A percentile compares a stretch with the other conserved stretches of the same genome.
phyloP scores from a whole-genome alignment of 2,888 invertebrate species.

The Pammene aurita region DNA sequence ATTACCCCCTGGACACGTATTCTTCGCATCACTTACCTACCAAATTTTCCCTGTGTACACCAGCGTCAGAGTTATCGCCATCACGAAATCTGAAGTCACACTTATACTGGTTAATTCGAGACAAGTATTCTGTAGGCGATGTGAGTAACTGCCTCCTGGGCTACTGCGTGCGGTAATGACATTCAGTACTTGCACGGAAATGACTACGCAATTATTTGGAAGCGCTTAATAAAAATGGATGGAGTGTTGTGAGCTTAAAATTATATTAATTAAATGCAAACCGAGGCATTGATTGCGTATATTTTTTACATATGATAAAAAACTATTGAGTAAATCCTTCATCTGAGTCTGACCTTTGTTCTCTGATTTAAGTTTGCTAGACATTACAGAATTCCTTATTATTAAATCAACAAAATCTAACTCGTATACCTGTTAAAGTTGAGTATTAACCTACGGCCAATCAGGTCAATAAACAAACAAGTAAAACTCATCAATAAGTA shows the following conservation, averaged over 20 bases:
- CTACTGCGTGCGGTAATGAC: slow-evolving; percentile 47
- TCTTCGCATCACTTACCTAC: slow-evolving; percentile 4
- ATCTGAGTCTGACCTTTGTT: neutral
- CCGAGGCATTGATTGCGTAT: slow-evolving; percentile 12
- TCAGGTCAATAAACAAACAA: too few species aligned
- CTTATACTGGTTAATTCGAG: neutral
- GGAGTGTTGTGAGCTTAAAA: slow-evolving; percentile 23
- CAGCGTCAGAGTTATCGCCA: neutral
- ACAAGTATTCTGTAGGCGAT: neutral
- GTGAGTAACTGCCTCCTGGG: slow-evolving; percentile 14
- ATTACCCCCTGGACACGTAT: slow-evolving; percentile 14
- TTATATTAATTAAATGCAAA: slow-evolving; percentile 22
- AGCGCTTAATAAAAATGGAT: slow-evolving; percentile 37
- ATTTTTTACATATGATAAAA: neutral
- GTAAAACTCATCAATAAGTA: too few species aligned
- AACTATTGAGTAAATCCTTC: neutral
- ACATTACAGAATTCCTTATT: neutral
- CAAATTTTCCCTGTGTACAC: neutral
- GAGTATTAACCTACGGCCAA: too few species aligned
- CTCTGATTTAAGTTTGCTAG: neutral
- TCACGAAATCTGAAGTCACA: neutral
- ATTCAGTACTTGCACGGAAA: slow-evolving; percentile 39
- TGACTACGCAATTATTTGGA: slow-evolving; percentile 41
- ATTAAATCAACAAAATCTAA: too few species aligned
- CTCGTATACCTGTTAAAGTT: too few species aligned